Conservation (phyloP, 2,113 vertebrate genomes). For the Aphelocoma coerulescens region DNA sequence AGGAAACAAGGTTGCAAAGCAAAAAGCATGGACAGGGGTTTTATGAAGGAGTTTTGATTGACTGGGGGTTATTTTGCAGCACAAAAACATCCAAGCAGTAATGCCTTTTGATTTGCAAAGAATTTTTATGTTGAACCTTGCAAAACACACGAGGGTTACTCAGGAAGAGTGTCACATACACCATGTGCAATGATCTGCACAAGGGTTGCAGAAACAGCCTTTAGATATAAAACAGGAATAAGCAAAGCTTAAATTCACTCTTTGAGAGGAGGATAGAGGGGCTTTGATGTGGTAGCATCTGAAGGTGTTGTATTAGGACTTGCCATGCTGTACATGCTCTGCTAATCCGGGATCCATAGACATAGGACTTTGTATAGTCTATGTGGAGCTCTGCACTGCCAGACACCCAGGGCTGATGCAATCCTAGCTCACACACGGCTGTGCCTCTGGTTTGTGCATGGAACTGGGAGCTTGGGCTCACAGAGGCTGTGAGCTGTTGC, state of each 20-base stretch:
- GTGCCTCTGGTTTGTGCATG: background rate
- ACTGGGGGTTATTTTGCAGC: background rate
- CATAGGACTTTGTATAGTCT: background rate
- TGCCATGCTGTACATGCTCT: background rate
- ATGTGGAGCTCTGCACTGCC: background rate
- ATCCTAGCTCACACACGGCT: background rate
- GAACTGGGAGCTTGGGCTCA: background rate
- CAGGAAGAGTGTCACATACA: background rate
- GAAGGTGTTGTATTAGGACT: background rate
- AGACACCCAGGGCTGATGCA: background rate
- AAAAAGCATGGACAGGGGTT: background rate
- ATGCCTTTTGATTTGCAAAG: background rate
- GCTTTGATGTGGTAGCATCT: background rate
- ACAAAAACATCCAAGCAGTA: background rate
- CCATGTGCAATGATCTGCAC: background rate
- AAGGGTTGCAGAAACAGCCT: background rate
- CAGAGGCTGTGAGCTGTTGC: background rate
- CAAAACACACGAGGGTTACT: background rate
- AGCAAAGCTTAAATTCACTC: background rate
- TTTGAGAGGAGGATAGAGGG: background rate
- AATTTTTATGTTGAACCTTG: background rate
- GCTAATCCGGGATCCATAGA: background rate
- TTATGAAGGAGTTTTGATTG: background rate
- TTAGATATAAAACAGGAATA: background rate
- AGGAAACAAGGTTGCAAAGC: background rate